phyloP scores from a whole-genome alignment of 1,140 invertebrate genomes.

The Lordiphosa collinella region DNA sequence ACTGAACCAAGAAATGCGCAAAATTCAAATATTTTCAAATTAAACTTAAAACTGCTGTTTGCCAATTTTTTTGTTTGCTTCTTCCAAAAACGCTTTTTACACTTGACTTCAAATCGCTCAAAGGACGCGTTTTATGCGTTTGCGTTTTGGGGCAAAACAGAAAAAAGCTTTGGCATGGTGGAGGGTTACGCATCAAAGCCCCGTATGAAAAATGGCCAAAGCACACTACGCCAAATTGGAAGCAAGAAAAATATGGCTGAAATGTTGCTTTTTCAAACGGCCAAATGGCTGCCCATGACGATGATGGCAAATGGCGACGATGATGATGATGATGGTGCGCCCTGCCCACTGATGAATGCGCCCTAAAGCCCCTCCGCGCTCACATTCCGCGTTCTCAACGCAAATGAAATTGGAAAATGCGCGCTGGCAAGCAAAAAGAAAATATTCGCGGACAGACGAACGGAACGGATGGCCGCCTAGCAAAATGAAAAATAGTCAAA shows the following conservation, averaged over 20 bases:
- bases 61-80: constrained; percentile 33
- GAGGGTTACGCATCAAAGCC: constrained; percentile 71
- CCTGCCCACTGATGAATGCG: constrained; percentile 67
- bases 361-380: constrained; percentile 41
- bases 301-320: constrained; percentile 25
- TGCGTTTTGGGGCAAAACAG: constrained; percentile 47
- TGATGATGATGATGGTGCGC: constrained; percentile 33
- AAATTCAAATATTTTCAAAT: constrained; percentile 78
- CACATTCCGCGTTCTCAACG: constrained; percentile 66
- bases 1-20: constrained; percentile 74
- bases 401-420: constrained; percentile 77
- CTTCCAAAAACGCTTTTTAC: constrained; percentile 69
- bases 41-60: constrained; percentile 68
- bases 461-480: constrained; percentile 30
- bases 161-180: not conserved
- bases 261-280: constrained; percentile 76
- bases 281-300: constrained; percentile 43
- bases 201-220: constrained; percentile 75
- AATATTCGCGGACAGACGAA: constrained; percentile 32
- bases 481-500: constrained; percentile 75
- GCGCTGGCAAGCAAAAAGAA: constrained; percentile 68
- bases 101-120: constrained; percentile 77
- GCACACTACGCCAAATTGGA: constrained; percentile 69
- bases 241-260: constrained; percentile 75
- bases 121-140: constrained; percentile 72